Percentiles rank a stretch among this genome's conserved stretches.
These are phyloP conservation scores for Heliconius ethilla DNA, from an alignment of 2,888 invertebrate species.

Conservation along the genomic window DNA sequence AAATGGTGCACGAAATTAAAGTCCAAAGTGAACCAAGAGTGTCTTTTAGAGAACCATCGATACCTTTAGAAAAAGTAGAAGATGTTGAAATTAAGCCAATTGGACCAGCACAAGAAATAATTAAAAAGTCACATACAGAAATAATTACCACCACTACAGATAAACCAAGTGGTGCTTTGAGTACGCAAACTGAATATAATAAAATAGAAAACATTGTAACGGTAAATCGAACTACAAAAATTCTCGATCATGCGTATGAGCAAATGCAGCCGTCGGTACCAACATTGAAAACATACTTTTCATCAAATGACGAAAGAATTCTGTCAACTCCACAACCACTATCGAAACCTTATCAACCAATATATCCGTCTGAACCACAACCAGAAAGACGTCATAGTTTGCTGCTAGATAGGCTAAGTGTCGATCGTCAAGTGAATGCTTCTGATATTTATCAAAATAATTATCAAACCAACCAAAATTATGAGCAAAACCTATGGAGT, in stretches of 20 bases:
- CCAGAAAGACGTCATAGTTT: conserved; percentile 74
- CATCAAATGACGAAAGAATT: conserved; percentile 65
- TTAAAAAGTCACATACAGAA: conserved; percentile 72
- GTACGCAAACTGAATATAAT: conserved; percentile 73
- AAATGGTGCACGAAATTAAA: conserved; percentile 40
- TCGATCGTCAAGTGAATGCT: conserved; percentile 69
- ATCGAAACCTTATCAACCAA: conserved; percentile 64
- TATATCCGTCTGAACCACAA: conserved; percentile 61
- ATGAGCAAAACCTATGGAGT: conserved; percentile 64
- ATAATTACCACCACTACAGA: conserved; percentile 65
- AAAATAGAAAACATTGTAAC: conserved; percentile 75
- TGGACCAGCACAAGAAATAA: conserved; percentile 61
- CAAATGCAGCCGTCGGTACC: conserved; percentile 57
- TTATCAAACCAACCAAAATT: conserved; percentile 59
- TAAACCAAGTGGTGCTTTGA: conserved; percentile 60
- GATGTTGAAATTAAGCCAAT: conserved; percentile 78
- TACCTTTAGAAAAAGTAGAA: conserved; percentile 74
- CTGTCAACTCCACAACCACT: conserved; percentile 61
- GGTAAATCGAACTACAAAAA: conserved; percentile 73
- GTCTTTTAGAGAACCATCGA: conserved; percentile 70
- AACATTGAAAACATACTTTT: conserved; percentile 68
- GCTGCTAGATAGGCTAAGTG: conserved; percentile 71
- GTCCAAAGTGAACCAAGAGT: conserved; percentile 53
- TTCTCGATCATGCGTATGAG: conserved; percentile 70
- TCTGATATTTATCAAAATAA: conserved; percentile 68